Evolutionary conservation across 2,888 invertebrate genomes (phyloP).

Genomic region (Diarsia brunnea): DNA sequence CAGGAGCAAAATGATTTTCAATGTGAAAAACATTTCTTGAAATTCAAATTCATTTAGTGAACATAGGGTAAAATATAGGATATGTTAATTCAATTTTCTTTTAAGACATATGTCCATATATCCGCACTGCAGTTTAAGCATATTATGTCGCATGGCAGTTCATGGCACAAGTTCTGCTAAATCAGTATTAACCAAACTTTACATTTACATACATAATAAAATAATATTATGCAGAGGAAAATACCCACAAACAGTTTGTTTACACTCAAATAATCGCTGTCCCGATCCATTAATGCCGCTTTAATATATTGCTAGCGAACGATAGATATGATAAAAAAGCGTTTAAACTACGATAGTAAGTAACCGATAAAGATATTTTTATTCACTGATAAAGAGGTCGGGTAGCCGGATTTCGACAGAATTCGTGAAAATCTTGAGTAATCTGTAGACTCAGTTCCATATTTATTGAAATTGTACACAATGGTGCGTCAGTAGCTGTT

Average conservation of each 20-base stretch:
- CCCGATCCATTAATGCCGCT: slow-evolving; percentile 61
- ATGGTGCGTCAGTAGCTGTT: neutral
- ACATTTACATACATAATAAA: neutral
- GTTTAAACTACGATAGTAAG: slow-evolving; percentile 71
- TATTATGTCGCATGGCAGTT: neutral
- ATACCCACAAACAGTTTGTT: slow-evolving; percentile 31
- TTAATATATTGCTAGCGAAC: slow-evolving; percentile 66
- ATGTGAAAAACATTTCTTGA: neutral
- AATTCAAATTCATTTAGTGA: too few species aligned
- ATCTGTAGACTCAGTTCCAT: slow-evolving; percentile 18
- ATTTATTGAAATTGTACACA: slow-evolving; percentile 25
- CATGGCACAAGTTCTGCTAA: neutral
- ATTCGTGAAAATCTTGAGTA: slow-evolving; percentile 49
- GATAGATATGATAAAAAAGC: slow-evolving; percentile 70
- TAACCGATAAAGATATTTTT: slow-evolving; percentile 69
- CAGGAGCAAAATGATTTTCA: neutral
- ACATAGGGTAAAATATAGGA: too few species aligned
- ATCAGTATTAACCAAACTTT: neutral
- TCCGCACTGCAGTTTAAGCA: neutral
- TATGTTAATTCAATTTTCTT: too few species aligned
- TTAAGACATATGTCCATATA: neutral
- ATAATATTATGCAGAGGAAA: neutral
- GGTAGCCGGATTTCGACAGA: slow-evolving; percentile 43
- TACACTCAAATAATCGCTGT: slow-evolving; percentile 52
- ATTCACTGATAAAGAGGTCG: slow-evolving; percentile 64